phyloP scores from a whole-genome alignment of 30 jellyfish, hydroid and myxozoan genomes.

The Pelagia noctiluca region DNA sequence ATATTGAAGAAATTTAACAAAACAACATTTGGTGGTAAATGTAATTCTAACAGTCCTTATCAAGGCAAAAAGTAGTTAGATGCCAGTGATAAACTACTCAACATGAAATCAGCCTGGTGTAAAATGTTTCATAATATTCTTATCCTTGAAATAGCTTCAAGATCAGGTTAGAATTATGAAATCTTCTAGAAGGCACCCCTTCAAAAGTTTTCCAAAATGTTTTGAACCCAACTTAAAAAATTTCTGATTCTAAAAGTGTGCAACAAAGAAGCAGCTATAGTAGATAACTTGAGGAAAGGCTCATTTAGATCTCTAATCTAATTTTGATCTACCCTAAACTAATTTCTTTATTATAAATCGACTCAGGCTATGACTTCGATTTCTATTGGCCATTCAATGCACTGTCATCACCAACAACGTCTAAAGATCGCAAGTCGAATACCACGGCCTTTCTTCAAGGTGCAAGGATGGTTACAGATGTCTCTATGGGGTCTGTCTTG shows the following conservation, averaged over 20 bases:
- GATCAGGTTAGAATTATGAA: too few species aligned
- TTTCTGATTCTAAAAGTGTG: not conserved
- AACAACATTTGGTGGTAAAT: too few species aligned
- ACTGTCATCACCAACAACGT: conserved; percentile 22
- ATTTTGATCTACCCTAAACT: not conserved
- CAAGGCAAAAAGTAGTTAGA: too few species aligned
- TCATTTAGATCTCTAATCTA: not conserved
- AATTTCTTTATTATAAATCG: not conserved
- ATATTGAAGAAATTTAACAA: too few species aligned
- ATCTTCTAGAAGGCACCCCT: too few species aligned
- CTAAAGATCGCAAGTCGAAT: conserved; percentile 44
- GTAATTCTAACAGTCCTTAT: too few species aligned
- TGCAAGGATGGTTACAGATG: conserved; percentile 57
- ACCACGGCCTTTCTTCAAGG: conserved; percentile 55
- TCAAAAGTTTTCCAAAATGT: too few species aligned
- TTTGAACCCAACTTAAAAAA: not conserved
- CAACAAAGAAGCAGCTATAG: not conserved
- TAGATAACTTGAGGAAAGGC: not conserved
- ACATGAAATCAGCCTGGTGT: too few species aligned
- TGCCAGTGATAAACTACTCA: too few species aligned
- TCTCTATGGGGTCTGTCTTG: conserved; percentile 45
- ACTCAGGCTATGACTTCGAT: conserved; percentile 49
- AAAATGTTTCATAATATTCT: too few species aligned
- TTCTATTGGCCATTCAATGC: conserved; percentile 53
- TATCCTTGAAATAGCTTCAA: too few species aligned